phyloP scores from a whole-genome alignment of 2,797 vertebrate species.

The Naso thynnoides region DNA sequence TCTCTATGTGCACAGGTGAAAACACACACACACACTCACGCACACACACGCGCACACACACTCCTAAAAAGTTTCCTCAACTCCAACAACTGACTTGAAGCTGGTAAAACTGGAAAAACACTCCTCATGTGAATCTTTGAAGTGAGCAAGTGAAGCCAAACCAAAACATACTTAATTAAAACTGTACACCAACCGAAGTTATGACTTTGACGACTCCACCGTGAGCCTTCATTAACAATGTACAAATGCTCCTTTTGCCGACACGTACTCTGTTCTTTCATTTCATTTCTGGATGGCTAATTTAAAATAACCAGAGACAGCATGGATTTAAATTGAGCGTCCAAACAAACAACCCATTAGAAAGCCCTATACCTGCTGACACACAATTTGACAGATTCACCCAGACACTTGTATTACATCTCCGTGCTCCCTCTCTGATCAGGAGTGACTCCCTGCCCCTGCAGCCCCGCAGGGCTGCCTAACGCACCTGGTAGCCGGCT shows the following conservation, averaged over 20 bases:
- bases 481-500: constrained; percentile 94
- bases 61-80: constrained; percentile 18
- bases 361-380: constrained; percentile 24
- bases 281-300: constrained; percentile 41
- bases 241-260: constrained; percentile 35
- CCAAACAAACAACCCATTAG: constrained; percentile 38
- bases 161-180: constrained; percentile 66
- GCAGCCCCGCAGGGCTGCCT: constrained; percentile 16
- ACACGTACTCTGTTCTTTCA: constrained; percentile 20
- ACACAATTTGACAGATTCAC: constrained; percentile 59
- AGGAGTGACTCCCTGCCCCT: constrained; percentile 48
- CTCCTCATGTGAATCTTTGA: constrained; percentile 60
- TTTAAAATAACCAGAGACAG: constrained; percentile 42
- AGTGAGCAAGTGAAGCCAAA: constrained; percentile 52
- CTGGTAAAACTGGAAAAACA: constrained; percentile 40
- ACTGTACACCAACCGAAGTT: constrained; percentile 36
- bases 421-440: constrained; percentile 50
- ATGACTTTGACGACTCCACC: constrained; percentile 41
- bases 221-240: constrained; percentile 59
- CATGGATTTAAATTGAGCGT: constrained; percentile 30
- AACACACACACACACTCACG: constrained; percentile 1
- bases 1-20: neutral
- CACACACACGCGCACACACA: neutral
- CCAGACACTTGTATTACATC: constrained; percentile 60
- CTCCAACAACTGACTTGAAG: constrained; percentile 38